These are phyloP conservation scores for Iselma pallidipennis DNA, from an alignment of 2,888 invertebrate species.

Conservation along the genomic window DNA sequence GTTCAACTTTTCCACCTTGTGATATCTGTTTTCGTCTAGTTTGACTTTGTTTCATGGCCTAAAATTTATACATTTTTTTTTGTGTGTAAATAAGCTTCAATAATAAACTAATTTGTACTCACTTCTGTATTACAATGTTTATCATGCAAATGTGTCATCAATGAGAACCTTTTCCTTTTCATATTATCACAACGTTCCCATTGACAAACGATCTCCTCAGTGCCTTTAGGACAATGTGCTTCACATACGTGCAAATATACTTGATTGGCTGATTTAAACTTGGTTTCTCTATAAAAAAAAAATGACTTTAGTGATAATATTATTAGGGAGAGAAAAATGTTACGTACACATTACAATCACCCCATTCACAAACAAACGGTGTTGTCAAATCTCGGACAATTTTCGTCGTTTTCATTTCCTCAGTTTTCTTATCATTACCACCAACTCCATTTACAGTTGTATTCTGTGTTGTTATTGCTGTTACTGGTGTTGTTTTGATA, in stretches of 20 bases:
- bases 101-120: constrained; percentile 32
- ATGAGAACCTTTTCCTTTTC: constrained; percentile 87
- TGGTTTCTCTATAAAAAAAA: constrained; percentile 60
- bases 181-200: constrained; percentile 93
- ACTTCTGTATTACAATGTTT: constrained; percentile 89
- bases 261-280: constrained; percentile 74
- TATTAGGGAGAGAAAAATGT: not conserved
- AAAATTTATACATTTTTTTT: not conserved
- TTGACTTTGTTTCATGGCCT: constrained; percentile 65
- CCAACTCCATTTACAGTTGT: constrained; percentile 29
- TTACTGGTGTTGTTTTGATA: constrained; percentile 41
- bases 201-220: constrained; percentile 79
- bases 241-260: constrained; percentile 88
- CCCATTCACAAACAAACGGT: constrained; percentile 89
- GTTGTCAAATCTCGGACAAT: constrained; percentile 52
- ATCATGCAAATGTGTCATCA: constrained; percentile 96
- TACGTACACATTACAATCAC: constrained; percentile 76
- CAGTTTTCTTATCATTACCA: constrained; percentile 38
- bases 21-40: constrained; percentile 66
- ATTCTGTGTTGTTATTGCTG: constrained; percentile 31
- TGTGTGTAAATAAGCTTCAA: not conserved
- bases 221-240: constrained; percentile 75
- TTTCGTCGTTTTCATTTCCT: constrained; percentile 47
- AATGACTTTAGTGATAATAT: constrained; percentile 9
- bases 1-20: constrained; percentile 60